A percentile compares a stretch with the other conserved stretches of the same genome.
Conservation (phyloP, 2,888 invertebrate genomes). For the Dorcus hopei region DNA sequence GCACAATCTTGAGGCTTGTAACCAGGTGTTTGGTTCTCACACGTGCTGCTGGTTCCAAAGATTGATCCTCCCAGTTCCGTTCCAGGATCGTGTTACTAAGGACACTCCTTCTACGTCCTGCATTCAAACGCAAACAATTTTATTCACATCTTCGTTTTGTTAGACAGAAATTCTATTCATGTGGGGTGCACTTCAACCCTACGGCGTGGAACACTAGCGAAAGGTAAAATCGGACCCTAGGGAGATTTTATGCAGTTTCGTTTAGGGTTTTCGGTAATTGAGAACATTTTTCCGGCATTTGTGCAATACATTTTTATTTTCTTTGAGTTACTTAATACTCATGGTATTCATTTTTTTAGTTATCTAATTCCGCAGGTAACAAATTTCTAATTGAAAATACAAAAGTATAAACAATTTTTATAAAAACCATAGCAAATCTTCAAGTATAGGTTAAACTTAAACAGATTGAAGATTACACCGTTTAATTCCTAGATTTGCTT, state of each 20-base stretch:
- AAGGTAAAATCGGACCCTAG: slow-evolving; percentile 17
- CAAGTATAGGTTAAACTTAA: no score
- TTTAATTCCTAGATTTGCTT: no score
- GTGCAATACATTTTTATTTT: no score
- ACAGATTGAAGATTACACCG: no score
- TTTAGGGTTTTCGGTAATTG: slow-evolving; percentile 17
- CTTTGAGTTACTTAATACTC: no score
- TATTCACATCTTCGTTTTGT: slow-evolving; percentile 37
- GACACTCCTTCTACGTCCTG: slow-evolving; percentile 40
- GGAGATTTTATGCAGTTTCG: slow-evolving; percentile 7
- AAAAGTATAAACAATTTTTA: no score
- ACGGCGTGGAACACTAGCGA: slow-evolving; percentile 27
- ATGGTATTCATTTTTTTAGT: no score
- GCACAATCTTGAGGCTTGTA: slow-evolving; percentile 23
- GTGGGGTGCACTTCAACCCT: slow-evolving; percentile 29
- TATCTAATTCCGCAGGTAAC: no score
- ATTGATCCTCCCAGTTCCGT: slow-evolving; percentile 49
- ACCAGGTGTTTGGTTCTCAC: slow-evolving; percentile 49
- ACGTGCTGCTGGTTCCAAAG: slow-evolving; percentile 41
- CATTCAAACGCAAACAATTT: slow-evolving; percentile 29
- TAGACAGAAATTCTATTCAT: slow-evolving; percentile 16
- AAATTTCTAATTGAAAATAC: no score
- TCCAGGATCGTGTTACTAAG: slow-evolving; percentile 46
- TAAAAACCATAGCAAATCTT: no score
- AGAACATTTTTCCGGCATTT: slow-evolving; percentile 24